phyloP scores from a whole-genome alignment of 2,113 vertebrate genomes.

The Ranitomeya imitator region DNA sequence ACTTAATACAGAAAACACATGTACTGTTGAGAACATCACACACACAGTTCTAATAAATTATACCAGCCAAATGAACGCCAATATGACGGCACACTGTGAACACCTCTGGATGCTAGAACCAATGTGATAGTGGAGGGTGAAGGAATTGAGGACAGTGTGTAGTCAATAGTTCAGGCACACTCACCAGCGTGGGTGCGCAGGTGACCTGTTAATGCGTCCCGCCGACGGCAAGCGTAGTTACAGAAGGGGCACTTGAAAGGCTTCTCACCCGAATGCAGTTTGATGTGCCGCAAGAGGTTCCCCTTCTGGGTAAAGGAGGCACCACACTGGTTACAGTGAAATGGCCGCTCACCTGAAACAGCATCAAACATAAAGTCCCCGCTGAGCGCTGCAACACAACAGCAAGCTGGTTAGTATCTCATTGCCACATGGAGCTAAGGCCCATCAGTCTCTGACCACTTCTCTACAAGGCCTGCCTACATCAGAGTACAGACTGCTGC shows the following conservation, averaged over 20 bases:
- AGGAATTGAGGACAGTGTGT: neutral
- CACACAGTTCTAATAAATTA: too few relatives aligned
- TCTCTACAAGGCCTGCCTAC: neutral
- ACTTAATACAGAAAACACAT: too few relatives aligned
- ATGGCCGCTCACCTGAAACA: constrained; percentile 86
- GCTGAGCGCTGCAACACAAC: constrained; percentile 57
- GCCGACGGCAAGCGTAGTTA: constrained; percentile 90
- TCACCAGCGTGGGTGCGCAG: constrained; percentile 92
- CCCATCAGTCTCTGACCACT: constrained; percentile 17
- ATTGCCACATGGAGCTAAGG: constrained; percentile 18
- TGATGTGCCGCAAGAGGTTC: constrained; percentile 95
- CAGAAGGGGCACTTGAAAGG: constrained; percentile 96
- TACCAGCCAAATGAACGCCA: too few relatives aligned
- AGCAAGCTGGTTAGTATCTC: constrained; percentile 51
- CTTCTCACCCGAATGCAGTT: constrained; percentile 95
- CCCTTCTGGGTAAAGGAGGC: constrained; percentile 98
- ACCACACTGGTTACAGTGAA: constrained; percentile 96
- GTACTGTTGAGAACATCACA: too few relatives aligned
- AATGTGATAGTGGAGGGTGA: neutral
- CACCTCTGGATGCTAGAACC: neutral
- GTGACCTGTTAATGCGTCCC: constrained; percentile 92
- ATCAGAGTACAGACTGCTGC: neutral
- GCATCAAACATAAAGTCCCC: constrained; percentile 57
- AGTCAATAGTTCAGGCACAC: constrained; percentile 53
- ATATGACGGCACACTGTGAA: neutral